Evolutionary conservation across 2,113 vertebrate genomes (phyloP).

Genomic region (Oreochromis tanganicae): DNA sequence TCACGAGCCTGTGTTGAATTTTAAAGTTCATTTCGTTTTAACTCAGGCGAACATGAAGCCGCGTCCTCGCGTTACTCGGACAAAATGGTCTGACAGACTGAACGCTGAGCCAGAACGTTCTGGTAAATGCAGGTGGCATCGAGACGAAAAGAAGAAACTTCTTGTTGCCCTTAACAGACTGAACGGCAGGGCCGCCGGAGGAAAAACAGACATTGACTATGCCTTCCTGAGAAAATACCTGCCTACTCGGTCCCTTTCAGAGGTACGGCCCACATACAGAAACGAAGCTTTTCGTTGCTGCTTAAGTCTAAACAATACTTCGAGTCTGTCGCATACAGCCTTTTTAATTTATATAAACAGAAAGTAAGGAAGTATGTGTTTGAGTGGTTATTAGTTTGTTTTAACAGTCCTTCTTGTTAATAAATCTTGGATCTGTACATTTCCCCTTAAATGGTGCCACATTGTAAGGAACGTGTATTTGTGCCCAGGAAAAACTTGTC

Average conservation of each 20-base stretch:
- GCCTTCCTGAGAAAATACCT: not conserved
- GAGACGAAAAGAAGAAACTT: not conserved
- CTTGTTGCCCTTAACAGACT: not conserved
- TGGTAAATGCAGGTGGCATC: not conserved
- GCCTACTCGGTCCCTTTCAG: not conserved
- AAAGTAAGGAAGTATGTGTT: not conserved
- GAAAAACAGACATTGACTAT: not conserved
- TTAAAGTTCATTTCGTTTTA: accelerated
- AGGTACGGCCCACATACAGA: conserved; percentile 1
- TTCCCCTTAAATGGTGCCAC: not conserved
- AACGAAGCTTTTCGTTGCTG: not conserved
- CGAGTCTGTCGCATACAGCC: not conserved
- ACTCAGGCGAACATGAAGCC: not conserved
- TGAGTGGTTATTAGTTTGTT: not conserved
- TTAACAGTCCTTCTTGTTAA: accelerated
- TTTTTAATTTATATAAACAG: accelerated
- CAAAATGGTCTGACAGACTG: not conserved
- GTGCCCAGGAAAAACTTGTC: accelerated
- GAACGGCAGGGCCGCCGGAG: accelerated
- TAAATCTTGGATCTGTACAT: not conserved
- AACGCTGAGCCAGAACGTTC: no score
- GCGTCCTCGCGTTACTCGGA: accelerated
- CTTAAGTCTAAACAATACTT: accelerated
- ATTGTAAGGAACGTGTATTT: not conserved
- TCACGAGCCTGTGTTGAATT: accelerated